Evolutionary conservation across 2,888 invertebrate species (phyloP).

Genomic region (Pseudeuparius sepicola): DNA sequence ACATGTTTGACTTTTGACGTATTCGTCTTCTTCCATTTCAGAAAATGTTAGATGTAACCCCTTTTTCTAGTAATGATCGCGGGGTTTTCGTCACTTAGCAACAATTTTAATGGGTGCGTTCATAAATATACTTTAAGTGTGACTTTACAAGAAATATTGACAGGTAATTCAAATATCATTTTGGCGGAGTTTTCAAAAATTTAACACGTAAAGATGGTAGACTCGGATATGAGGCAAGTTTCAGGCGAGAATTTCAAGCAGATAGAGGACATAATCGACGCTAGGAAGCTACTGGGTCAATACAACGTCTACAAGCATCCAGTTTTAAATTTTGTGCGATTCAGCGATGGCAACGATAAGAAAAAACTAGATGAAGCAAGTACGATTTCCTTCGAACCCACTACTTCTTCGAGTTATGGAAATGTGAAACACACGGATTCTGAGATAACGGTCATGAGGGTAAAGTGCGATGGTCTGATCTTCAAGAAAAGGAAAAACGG

Average conservation of each 20-base stretch:
- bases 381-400: constrained; percentile 28
- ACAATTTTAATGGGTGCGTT: too few species aligned
- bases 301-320: constrained; percentile 31
- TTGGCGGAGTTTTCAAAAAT: constrained; percentile 18
- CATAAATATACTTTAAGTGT: too few species aligned
- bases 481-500: constrained; percentile 35
- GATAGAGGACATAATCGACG: constrained; percentile 38
- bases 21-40: too few species aligned
- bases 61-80: too few species aligned
- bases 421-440: constrained; percentile 48
- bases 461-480: constrained; percentile 38
- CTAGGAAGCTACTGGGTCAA: constrained; percentile 33
- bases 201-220: constrained; percentile 23
- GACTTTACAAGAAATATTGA: too few species aligned
- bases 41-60: too few species aligned
- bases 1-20: too few species aligned
- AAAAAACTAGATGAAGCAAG: constrained; percentile 26
- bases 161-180: too few species aligned
- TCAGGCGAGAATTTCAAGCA: constrained; percentile 28
- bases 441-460: constrained; percentile 48
- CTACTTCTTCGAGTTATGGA: constrained; percentile 21
- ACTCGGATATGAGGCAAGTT: constrained; percentile 19
- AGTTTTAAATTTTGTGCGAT: constrained; percentile 25
- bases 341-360: constrained; percentile 22
- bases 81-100: too few species aligned